Base-by-base conservation (phyloP, 2,113 vertebrate genomes). In the Aegithalos caudatus region DNA sequence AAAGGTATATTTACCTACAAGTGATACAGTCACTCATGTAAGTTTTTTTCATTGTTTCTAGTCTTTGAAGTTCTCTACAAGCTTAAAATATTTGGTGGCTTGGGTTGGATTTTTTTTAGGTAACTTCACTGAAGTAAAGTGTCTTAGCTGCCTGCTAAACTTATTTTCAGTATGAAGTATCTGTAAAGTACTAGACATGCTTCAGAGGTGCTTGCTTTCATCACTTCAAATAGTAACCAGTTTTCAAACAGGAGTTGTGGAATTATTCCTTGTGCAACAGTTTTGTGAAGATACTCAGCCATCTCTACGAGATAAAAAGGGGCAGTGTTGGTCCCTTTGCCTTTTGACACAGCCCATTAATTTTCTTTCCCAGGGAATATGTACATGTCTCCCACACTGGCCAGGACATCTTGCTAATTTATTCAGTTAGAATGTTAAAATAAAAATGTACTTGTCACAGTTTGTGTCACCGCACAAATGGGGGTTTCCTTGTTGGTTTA, bases 171-270 rank as follows among this genome's bases (percentile, higher is more conserved):
- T 35, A 11, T 71, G 13, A 28, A 21, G 6, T 16, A 9, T 9
- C 20, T n/a, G 3, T 65, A 47, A 86, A 70, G 78, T 40, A 38
- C 8, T 38, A 54, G 24, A 6, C 2, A 6, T 0, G 0, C n/a
- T 71, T 78, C 35, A 60, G 56, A 83, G 33, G 3, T 42, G 29
- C 50, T 37, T 72, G 38, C 16, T 69, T 74, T 67, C 16, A 7
- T 28, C 2, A 0, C 44, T 29, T 61, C 58, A n/a, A 27, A 42
- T 27, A 76, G 31, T 28, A 90, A 48, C 44, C 48, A n/a, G 3
- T 73, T 80, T 88, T 9, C 2, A 38, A 70, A n/a, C 17, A 80
- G 38, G 42, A 73, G 24, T 92, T 54, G 62, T 90, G 16, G 31
- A 15, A 44, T 62, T 89, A 64, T 5, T 93, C 12, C n/a, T 48